Conservation (phyloP, 2,797 vertebrate genomes). For the Gallinago stenura region DNA sequence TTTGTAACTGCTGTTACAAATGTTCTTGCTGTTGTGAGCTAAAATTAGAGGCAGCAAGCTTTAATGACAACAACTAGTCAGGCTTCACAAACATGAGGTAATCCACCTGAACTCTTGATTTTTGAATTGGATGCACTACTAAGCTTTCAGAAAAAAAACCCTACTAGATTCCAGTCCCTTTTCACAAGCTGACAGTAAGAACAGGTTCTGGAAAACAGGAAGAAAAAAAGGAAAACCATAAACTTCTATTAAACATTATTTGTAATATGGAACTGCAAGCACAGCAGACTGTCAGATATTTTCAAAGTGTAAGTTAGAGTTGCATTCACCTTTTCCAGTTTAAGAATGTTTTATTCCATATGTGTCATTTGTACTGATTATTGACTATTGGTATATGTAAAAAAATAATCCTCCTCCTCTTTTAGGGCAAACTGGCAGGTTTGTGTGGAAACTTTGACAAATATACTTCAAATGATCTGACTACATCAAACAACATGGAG, state of each 20-base stretch:
- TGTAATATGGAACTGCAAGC: background rate
- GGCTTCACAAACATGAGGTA: background rate
- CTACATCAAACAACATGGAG: constrained; percentile 96
- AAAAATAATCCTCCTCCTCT: background rate
- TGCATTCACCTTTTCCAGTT: background rate
- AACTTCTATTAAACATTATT: background rate
- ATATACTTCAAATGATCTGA: constrained; percentile 97
- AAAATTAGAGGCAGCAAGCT: constrained; percentile 16
- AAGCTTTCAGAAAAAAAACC: background rate
- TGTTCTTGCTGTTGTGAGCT: background rate
- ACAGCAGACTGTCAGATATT: background rate
- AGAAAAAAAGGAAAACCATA: background rate
- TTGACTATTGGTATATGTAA: background rate
- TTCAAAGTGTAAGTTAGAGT: background rate
- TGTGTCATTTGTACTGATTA: background rate
- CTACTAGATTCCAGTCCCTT: background rate
- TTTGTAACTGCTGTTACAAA: background rate
- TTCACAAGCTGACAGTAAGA: background rate
- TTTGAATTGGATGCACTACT: background rate
- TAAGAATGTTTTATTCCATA: background rate
- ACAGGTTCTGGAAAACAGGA: background rate
- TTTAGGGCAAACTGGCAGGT: constrained; percentile 87
- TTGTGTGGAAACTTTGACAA: constrained; percentile 99
- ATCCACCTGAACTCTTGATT: constrained; percentile 22
- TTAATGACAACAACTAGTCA: background rate